Evolutionary conservation across 2,113 vertebrate species (phyloP).

Genomic region (Apistogramma diplotaenia): DNA sequence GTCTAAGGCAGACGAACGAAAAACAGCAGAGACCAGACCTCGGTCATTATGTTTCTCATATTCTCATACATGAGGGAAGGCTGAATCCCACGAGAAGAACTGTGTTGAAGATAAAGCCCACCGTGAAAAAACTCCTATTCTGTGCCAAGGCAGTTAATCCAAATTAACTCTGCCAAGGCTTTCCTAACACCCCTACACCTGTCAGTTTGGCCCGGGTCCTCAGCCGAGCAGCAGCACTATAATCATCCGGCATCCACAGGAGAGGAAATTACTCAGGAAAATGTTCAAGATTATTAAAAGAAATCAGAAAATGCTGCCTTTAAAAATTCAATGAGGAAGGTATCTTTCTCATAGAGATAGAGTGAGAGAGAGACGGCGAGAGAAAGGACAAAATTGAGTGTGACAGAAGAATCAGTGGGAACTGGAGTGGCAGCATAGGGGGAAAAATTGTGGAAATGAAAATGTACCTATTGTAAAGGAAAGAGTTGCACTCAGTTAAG

Average conservation of each 20-base stretch:
- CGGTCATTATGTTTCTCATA: neutral
- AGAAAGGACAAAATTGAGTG: neutral
- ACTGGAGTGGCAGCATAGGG: neutral
- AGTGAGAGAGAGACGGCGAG: neutral
- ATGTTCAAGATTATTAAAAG: constrained; percentile 3
- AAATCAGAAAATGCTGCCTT: neutral
- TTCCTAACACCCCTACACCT: constrained; percentile 62
- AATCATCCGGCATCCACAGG: constrained; percentile 16
- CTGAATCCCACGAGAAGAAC: constrained; percentile 42
- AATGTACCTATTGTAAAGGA: neutral
- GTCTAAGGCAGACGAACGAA: neutral
- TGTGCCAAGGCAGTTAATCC: constrained; percentile 59
- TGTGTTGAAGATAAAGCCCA: constrained; percentile 39
- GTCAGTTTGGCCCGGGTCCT: constrained; percentile 48
- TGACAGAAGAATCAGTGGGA: neutral
- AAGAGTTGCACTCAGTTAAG: constrained; percentile 5
- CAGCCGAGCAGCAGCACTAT: constrained; percentile 7
- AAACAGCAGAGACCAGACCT: neutral
- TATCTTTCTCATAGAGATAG: neutral
- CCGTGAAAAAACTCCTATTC: constrained; percentile 46
- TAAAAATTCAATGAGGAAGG: constrained; percentile 5
- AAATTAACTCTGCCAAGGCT: constrained; percentile 62
- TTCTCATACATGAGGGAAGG: constrained; percentile 8
- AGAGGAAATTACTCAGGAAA: constrained; percentile 22
- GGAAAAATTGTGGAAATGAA: neutral